Evolutionary conservation across 2,888 invertebrate genomes (phyloP).

Genomic region (Zaprionus lineosus): DNA sequence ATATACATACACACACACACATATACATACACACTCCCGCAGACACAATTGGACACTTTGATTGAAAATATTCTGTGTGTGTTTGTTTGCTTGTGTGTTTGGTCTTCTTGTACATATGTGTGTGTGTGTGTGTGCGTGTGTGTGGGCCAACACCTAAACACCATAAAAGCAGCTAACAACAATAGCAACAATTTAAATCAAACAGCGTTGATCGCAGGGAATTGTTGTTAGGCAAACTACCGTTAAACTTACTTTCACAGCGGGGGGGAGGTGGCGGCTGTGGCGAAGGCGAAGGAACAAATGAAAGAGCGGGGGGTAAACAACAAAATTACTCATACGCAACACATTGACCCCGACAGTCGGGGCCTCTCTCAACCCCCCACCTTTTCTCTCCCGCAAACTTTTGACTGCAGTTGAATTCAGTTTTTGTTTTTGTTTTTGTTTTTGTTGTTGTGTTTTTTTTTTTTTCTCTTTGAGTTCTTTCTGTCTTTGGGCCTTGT

Average conservation of each 20-base stretch:
- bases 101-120: no score
- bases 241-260: conserved; percentile 79
- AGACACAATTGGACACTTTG: conserved; percentile 39
- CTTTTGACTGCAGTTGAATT: conserved; percentile 26
- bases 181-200: conserved; percentile 70
- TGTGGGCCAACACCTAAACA: conserved; percentile 52
- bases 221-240: conserved; percentile 77
- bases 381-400: no score
- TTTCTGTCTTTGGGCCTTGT: conserved; percentile 31
- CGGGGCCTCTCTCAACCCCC: no score
- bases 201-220: conserved; percentile 61
- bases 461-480: background rate
- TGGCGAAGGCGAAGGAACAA: no score
- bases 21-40: background rate
- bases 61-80: conserved; percentile 49
- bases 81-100: background rate
- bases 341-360: conserved; percentile 64
- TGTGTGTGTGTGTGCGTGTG: conserved; percentile 25
- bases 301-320: no score
- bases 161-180: conserved; percentile 39
- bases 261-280: conserved; percentile 27
- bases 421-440: conserved; percentile 1
- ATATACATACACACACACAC: no score
- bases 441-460: background rate
- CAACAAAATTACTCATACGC: conserved; percentile 66